Evolutionary conservation across 1,140 invertebrate species (phyloP).

Genomic region (Anastrepha obliqua): DNA sequence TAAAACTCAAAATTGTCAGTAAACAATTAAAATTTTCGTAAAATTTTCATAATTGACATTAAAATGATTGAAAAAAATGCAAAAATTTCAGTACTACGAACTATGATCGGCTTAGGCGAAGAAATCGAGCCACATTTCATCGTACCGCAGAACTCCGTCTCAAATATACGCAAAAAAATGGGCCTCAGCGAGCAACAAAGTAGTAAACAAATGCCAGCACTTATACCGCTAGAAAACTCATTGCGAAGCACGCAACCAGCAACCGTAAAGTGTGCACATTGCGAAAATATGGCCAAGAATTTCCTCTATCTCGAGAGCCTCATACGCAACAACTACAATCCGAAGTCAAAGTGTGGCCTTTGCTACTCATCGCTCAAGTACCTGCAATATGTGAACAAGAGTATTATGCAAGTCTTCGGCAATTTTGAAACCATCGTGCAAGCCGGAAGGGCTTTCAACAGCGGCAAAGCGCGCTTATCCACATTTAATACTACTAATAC

Average conservation of each 20-base stretch:
- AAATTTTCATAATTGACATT: background rate
- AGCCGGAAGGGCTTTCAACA: slow-evolving; percentile 63
- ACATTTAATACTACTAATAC: background rate
- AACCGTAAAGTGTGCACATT: slow-evolving; percentile 64
- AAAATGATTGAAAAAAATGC: slow-evolving; percentile 61
- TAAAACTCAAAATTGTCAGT: background rate
- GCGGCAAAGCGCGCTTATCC: background rate
- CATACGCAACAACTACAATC: slow-evolving; percentile 66
- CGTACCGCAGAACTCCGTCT: slow-evolving; percentile 68
- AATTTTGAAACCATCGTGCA: slow-evolving; percentile 65
- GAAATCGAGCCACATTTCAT: slow-evolving; percentile 60
- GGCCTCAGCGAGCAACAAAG: slow-evolving; percentile 47
- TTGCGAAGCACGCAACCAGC: slow-evolving; percentile 5
- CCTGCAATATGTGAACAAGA: slow-evolving; percentile 68
- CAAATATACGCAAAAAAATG: slow-evolving; percentile 61
- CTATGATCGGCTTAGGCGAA: slow-evolving; percentile 68
- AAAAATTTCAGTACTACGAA: slow-evolving; percentile 70
- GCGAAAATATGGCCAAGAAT: slow-evolving; percentile 72
- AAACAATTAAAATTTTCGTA: slow-evolving; percentile 28
- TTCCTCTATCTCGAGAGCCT: slow-evolving; percentile 71
- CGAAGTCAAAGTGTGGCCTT: slow-evolving; percentile 63
- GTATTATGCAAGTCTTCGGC: slow-evolving; percentile 68
- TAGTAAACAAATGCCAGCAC: background rate
- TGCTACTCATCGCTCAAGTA: slow-evolving; percentile 69
- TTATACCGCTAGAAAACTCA: slow-evolving; percentile 47